Evolutionary conservation across 2,113 vertebrate genomes (phyloP), one percentile per base, ranked within the genome.

Genomic region (Myocastor coypus): DNA sequence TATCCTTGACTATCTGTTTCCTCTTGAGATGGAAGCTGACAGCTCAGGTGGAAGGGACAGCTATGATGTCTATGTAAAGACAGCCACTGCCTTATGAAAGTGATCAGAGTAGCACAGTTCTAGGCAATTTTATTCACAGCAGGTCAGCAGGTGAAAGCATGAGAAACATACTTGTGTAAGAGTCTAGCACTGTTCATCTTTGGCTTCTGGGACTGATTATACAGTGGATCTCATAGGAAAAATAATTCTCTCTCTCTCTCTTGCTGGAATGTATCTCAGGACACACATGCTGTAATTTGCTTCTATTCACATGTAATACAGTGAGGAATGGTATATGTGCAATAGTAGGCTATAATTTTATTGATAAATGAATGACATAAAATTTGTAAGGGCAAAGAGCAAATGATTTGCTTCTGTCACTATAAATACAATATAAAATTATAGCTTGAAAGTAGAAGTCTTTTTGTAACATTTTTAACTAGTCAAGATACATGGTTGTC

Each of bases 361-460:
- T 82, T 94, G 97, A 96, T 90, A 97, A 92, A 94, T 52, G 81
- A 85, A 95, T 97, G 90, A 95, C 93, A 95, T 91, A 93, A 97
- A 98, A 97, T 97, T 85, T 34, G 92, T 95, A 91, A 96, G 87
- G 85, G 83, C 95, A 97, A 95, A 96, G 94, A 95, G 78, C 85
- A 97, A 97, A 63, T 94, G 94, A 96, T 96, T 95, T 97, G 87
- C 78, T 96, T 90, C 80, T 95, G 92, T 96, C 97, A 95, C 85
- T 83, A 86, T 59, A 88, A 96, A 97, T 86, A 59, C 94, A 96
- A 97, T 91, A 96, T 52, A 97, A 96, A 97, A 97, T 96, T 95
- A 95, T 10, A 97, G 86, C 82, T 83, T 96, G 97, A 95, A 96
- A 92, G 96, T 97, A 92, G 84, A 96, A 95, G 66, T 16, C 37